Evolutionary conservation across 2,113 vertebrate genomes (phyloP).

Genomic region (Budorcas taxicolor): DNA sequence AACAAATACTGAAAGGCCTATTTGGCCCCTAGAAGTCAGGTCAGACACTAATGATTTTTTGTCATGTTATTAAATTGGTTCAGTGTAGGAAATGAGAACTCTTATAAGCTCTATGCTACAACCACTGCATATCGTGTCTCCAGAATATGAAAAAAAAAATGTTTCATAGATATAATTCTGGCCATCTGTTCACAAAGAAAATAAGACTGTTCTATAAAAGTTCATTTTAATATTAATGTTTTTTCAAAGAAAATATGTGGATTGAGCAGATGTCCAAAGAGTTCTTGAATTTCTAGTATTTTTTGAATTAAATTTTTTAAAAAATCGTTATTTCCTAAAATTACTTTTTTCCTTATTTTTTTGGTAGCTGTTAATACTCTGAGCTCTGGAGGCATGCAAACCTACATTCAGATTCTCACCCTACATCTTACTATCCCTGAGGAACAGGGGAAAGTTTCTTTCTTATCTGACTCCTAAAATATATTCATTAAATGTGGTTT

Average conservation of each 20-base stretch:
- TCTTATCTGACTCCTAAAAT: not conserved
- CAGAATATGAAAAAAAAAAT: not conserved
- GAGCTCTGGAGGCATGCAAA: not conserved
- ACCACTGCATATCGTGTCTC: not conserved
- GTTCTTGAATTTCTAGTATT: not conserved
- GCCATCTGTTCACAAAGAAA: not conserved
- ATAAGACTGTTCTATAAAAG: not conserved
- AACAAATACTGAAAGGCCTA: not conserved
- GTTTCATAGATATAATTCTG: not conserved
- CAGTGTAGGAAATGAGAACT: not conserved
- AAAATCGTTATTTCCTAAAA: not conserved
- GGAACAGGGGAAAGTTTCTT: not conserved
- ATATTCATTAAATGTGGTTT: not conserved
- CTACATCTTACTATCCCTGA: not conserved
- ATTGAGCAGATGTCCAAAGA: not conserved
- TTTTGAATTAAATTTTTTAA: not conserved
- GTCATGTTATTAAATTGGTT: not conserved
- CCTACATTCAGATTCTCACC: not conserved
- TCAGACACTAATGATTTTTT: not conserved
- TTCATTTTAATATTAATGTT: not conserved
- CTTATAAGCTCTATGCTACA: not conserved
- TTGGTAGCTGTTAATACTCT: not conserved
- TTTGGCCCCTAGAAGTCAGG: not conserved
- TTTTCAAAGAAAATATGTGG: not conserved
- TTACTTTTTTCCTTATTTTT: not conserved